phyloP scores from a whole-genome alignment of 2,888 invertebrate species.

The Molanna angustata region DNA sequence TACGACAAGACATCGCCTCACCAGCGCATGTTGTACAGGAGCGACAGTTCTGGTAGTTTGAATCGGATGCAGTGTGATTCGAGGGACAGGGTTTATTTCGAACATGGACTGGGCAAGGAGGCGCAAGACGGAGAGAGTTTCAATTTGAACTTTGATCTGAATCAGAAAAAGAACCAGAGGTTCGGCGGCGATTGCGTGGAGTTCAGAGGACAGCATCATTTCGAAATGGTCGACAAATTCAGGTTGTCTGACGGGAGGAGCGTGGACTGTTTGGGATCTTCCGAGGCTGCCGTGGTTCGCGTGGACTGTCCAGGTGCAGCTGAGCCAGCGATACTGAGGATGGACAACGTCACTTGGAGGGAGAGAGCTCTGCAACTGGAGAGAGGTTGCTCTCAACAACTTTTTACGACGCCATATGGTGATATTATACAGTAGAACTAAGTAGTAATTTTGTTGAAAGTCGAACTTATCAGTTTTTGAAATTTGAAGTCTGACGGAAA shows the following conservation, averaged over 20 bases:
- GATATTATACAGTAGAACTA: slow-evolving; percentile 20
- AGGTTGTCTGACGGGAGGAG: background rate
- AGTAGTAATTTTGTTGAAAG: no score
- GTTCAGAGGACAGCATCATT: slow-evolving; percentile 10
- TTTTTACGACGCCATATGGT: slow-evolving; percentile 25
- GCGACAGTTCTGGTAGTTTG: slow-evolving; percentile 19
- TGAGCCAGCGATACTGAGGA: slow-evolving; percentile 18
- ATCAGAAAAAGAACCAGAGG: background rate
- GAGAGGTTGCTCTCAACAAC: slow-evolving; percentile 46
- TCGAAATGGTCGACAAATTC: no score
- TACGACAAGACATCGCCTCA: slow-evolving; percentile 54
- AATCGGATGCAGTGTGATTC: slow-evolving; percentile 17
- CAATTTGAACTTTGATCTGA: slow-evolving; percentile 7
- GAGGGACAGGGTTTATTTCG: slow-evolving; percentile 18
- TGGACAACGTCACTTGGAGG: slow-evolving; percentile 48
- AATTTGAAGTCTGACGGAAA: no score
- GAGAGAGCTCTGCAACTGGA: slow-evolving; percentile 60
- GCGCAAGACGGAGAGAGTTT: slow-evolving; percentile 1
- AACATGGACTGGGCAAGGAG: background rate
- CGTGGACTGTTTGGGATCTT: background rate
- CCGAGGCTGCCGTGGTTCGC: background rate
- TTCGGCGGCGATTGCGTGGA: slow-evolving; percentile 13
- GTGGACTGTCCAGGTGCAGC: background rate
- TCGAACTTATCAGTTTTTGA: no score
- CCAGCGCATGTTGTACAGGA: slow-evolving; percentile 38